A percentile compares a stretch with the other conserved stretches of the same genome.
These are phyloP conservation scores for Sitophilus oryzae DNA, from an alignment of 1,140 invertebrate species.

Conservation along the genomic window DNA sequence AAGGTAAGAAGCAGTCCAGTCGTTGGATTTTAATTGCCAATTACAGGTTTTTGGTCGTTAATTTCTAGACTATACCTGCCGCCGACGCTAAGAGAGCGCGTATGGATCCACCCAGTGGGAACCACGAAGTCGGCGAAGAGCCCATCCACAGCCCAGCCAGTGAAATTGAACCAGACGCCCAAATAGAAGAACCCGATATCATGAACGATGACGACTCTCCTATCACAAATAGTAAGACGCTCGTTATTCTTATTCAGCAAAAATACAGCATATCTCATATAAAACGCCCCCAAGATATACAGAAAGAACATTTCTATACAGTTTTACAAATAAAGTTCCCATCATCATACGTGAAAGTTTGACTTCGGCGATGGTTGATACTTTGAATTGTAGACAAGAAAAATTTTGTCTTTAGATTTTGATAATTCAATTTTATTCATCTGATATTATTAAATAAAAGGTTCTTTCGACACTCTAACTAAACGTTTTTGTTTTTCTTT, in stretches of 20 bases:
- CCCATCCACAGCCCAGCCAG: slow-evolving; percentile 14
- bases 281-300: no score
- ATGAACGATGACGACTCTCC: slow-evolving; percentile 34
- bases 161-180: slow-evolving; percentile 17
- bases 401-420: slow-evolving; percentile 1
- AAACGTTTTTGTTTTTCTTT: slow-evolving; percentile 22
- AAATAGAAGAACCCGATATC: slow-evolving; percentile 14
- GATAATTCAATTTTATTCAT: no score
- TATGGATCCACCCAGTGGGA: slow-evolving; percentile 9
- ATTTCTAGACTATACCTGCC: slow-evolving; percentile 22
- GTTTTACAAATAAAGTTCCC: no score
- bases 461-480: no score
- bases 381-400: neutral
- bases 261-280: no score
- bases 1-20: slow-evolving; percentile 17
- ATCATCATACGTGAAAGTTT: no score
- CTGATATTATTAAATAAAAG: no score
- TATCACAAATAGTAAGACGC: slow-evolving; percentile 32
- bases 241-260: no score
- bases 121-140: slow-evolving; percentile 7
- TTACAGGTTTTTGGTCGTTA: slow-evolving; percentile 3
- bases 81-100: slow-evolving; percentile 22
- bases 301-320: no score
- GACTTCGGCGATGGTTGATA: neutral
- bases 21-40: slow-evolving; percentile 2